These are phyloP conservation scores for Nephrotoma guestfalica DNA, from an alignment of 2,888 invertebrate genomes.

Conservation along the genomic window DNA sequence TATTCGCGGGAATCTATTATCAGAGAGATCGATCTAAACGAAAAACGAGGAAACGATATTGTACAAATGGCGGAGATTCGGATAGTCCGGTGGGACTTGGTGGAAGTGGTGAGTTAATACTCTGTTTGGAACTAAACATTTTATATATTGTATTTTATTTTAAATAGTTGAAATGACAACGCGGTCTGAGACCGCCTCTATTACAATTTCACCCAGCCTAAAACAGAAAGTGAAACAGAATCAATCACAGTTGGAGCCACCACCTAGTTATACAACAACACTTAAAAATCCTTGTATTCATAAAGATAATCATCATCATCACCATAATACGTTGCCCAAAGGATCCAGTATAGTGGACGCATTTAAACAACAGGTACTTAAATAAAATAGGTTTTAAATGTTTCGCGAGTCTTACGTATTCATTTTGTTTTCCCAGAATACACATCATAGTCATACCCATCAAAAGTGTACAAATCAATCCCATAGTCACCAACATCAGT, in stretches of 20 bases:
- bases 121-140: neutral
- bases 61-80: neutral
- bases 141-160: neutral
- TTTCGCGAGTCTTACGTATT: neutral
- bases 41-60: conserved; percentile 4
- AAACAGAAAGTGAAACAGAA: neutral
- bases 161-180: neutral
- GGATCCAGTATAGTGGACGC: neutral
- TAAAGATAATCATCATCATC: conserved; percentile 2
- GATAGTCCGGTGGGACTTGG: conserved; percentile 5
- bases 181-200: neutral
- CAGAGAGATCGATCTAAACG: conserved; percentile 41
- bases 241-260: conserved; percentile 7
- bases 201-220: neutral
- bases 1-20: conserved; percentile 63
- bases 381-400: neutral
- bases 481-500: conserved; percentile 6
- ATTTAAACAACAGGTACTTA: conserved; percentile 9
- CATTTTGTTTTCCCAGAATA: neutral
- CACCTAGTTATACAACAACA: conserved; percentile 9
- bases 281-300: conserved; percentile 8
- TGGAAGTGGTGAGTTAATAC: neutral
- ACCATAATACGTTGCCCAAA: neutral
- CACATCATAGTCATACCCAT: neutral
- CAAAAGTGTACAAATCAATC: conserved; percentile 1